phyloP scores from a whole-genome alignment of 1,140 invertebrate genomes.

The Bursaphelenchus mucronatus region DNA sequence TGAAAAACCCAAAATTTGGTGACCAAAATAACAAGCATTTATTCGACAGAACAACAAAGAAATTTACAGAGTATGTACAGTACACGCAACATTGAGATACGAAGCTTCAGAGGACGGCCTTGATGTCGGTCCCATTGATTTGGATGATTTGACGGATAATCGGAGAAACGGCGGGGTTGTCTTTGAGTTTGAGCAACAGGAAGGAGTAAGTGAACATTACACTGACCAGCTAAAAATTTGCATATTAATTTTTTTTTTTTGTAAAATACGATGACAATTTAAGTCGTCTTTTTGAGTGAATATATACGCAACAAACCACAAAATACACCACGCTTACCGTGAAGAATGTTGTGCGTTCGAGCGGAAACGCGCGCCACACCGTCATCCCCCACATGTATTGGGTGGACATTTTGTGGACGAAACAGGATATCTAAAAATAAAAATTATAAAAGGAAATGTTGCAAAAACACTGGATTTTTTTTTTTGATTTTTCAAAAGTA shows the following conservation, averaged over 20 bases:
- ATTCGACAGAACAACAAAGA: no score
- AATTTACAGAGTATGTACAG: no score
- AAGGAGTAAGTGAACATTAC: constrained; percentile 55
- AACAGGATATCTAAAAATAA: constrained; percentile 48
- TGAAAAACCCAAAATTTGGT: no score
- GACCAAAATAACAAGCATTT: no score
- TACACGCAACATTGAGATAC: no score
- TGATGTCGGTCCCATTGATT: not conserved
- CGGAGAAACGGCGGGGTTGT: constrained; percentile 45
- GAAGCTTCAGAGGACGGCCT: no score
- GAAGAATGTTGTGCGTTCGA: constrained; percentile 55
- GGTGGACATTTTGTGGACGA: constrained; percentile 56
- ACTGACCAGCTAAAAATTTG: constrained; percentile 45
- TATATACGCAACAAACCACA: no score
- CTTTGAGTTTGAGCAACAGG: constrained; percentile 50
- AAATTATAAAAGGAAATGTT: constrained; percentile 1
- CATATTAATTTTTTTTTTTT: not conserved
- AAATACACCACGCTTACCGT: constrained; percentile 31
- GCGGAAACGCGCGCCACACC: constrained; percentile 56
- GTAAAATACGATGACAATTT: not conserved
- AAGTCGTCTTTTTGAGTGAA: no score
- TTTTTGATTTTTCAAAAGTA: no score
- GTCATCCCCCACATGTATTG: constrained; percentile 58
- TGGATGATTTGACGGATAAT: constrained; percentile 21
- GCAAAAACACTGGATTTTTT: no score